Percentiles rank a stretch among this genome's conserved stretches.
Conservation (phyloP, 2,888 invertebrate species). For the Eurois occulta region DNA sequence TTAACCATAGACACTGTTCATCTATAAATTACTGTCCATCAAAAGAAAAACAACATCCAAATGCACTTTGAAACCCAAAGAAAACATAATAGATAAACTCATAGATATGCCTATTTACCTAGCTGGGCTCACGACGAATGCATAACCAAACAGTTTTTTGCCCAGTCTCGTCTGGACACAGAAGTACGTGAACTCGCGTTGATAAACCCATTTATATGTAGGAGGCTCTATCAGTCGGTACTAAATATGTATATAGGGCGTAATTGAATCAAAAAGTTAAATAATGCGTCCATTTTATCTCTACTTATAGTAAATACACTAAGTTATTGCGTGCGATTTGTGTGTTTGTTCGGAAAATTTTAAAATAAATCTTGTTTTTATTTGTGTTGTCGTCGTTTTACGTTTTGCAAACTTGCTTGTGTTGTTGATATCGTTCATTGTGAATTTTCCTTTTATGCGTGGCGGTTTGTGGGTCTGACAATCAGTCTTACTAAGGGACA, state of each 20-base stretch:
- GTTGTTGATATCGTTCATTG: background rate
- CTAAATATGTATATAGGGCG: slow-evolving; percentile 50
- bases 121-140: slow-evolving; percentile 37
- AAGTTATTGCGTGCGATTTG: slow-evolving; percentile 17
- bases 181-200: slow-evolving; percentile 31
- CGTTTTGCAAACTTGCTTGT: background rate
- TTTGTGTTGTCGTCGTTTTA: background rate
- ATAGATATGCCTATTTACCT: slow-evolving; percentile 53
- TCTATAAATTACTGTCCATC: slow-evolving; percentile 22
- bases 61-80: slow-evolving; percentile 21
- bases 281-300: slow-evolving; percentile 48
- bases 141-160: slow-evolving; percentile 55
- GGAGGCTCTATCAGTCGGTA: slow-evolving; percentile 40
- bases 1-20: slow-evolving; percentile 6
- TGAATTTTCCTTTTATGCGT: background rate
- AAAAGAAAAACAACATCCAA: slow-evolving; percentile 15
- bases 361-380: background rate
- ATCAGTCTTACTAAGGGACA: too few relatives aligned
- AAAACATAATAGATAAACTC: slow-evolving; percentile 48
- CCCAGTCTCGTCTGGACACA: background rate
- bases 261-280: slow-evolving; percentile 62
- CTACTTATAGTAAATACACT: slow-evolving; percentile 38
- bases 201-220: slow-evolving; percentile 68
- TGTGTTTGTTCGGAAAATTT: slow-evolving; percentile 13
- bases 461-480: background rate